phyloP scores from a whole-genome alignment of 2,888 invertebrate genomes.

The Dryomyza anilis region DNA sequence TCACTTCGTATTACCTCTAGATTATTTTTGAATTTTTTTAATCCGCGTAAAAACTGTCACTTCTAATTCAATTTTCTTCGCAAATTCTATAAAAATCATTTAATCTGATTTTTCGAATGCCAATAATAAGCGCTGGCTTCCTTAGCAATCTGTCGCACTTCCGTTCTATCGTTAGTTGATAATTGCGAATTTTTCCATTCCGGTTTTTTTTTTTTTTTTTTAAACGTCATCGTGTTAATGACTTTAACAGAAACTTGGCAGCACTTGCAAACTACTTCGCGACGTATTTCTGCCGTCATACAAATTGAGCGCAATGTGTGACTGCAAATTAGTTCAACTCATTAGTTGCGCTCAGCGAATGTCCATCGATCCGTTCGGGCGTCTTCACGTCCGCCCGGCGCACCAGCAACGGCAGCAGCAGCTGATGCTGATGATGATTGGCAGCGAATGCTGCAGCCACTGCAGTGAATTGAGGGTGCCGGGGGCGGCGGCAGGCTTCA shows the following conservation, averaged over 20 bases:
- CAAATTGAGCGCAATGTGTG: slow-evolving; percentile 1
- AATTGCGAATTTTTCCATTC: not conserved
- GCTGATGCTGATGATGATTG: not conserved
- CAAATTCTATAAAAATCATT: too few relatives aligned
- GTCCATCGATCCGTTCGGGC: not conserved
- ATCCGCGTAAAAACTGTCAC: too few relatives aligned
- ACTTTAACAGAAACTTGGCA: slow-evolving; percentile 14
- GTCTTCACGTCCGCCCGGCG: not conserved
- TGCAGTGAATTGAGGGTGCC: not conserved
- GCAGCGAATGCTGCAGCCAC: not conserved
- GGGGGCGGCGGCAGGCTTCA: slow-evolving; percentile 10
- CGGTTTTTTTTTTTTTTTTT: too few relatives aligned
- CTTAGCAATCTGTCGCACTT: not conserved
- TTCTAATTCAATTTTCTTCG: too few relatives aligned
- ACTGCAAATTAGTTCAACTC: slow-evolving; percentile 40
- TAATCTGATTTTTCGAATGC: too few relatives aligned
- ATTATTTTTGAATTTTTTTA: too few relatives aligned
- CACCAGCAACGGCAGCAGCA: not conserved
- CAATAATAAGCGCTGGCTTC: not conserved
- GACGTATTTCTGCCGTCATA: not conserved
- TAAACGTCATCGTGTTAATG: slow-evolving; percentile 9
- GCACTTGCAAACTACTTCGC: not conserved
- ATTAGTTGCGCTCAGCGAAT: slow-evolving; percentile 37
- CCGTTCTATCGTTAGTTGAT: not conserved
- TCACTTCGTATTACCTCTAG: too few relatives aligned